These are phyloP conservation scores for Epistrophella euchroma DNA, from an alignment of 2,888 invertebrate genomes.

Conservation along the genomic window DNA sequence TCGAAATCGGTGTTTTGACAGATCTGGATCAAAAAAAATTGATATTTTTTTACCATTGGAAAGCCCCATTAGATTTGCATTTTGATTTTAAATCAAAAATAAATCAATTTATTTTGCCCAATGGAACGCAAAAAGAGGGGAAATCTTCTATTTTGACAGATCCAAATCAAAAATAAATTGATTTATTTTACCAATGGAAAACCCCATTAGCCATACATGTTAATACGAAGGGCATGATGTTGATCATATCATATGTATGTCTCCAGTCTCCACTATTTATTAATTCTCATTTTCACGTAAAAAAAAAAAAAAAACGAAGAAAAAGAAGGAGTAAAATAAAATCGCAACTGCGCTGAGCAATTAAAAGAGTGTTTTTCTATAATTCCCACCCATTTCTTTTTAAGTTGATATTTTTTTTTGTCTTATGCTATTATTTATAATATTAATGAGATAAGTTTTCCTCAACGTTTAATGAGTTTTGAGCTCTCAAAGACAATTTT, in stretches of 20 bases:
- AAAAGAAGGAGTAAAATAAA: background rate
- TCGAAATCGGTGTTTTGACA: too few relatives aligned
- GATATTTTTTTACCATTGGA: too few relatives aligned
- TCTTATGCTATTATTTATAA: conserved; percentile 36
- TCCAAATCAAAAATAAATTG: too few relatives aligned
- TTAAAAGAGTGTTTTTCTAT: conserved; percentile 14
- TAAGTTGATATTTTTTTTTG: conserved; percentile 32
- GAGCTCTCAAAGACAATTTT: conserved; percentile 62
- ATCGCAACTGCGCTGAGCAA: conserved; percentile 9
- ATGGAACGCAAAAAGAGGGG: too few relatives aligned
- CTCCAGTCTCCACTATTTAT: background rate
- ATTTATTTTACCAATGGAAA: too few relatives aligned
- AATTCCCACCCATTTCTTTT: conserved; percentile 25
- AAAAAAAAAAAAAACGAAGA: background rate
- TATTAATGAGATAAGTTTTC: conserved; percentile 75
- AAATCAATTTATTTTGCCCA: too few relatives aligned
- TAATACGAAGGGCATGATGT: background rate
- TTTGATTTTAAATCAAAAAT: too few relatives aligned
- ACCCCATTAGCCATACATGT: background rate
- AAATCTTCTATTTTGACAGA: too few relatives aligned
- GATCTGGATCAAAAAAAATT: too few relatives aligned
- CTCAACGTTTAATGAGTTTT: conserved; percentile 71
- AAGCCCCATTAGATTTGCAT: too few relatives aligned
- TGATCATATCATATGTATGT: background rate
- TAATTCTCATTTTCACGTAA: background rate